A percentile compares a stretch with the other conserved stretches of the same genome.
Conservation (phyloP, 2,888 invertebrate species). For the Lasius fuliginosus region DNA sequence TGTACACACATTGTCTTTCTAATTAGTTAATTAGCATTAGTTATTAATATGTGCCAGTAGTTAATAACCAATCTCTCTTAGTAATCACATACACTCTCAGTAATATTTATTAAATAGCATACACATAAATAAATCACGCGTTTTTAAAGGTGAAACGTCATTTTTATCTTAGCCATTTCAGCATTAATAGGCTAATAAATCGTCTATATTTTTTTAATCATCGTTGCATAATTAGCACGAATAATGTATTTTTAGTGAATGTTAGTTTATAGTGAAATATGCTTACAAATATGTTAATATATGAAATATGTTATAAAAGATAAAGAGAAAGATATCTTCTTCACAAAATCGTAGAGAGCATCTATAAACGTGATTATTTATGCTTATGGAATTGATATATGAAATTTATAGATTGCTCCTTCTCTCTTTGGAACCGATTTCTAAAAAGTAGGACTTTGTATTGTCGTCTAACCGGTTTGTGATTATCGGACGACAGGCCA, state of each 20-base stretch:
- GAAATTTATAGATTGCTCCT: constrained; percentile 24
- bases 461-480: constrained; percentile 72
- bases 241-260: constrained; percentile 26
- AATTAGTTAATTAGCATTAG: constrained; percentile 2
- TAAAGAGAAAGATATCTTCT: not conserved
- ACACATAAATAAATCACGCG: not conserved
- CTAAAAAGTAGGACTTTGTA: constrained; percentile 68
- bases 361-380: constrained; percentile 15
- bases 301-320: not conserved
- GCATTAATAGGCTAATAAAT: not conserved
- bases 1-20: not conserved
- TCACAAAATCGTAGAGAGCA: not conserved
- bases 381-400: not conserved
- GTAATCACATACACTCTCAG: not conserved
- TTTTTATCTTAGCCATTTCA: not conserved
- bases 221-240: constrained; percentile 5
- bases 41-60: not conserved
- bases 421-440: constrained; percentile 55
- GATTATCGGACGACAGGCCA: constrained; percentile 58
- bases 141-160: constrained; percentile 17
- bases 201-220: not conserved
- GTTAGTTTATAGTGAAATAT: not conserved
- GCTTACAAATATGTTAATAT: too few relatives aligned
- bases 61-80: not conserved
- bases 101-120: constrained; percentile 11